A percentile compares a stretch with the other conserved stretches of the same genome.
These are phyloP conservation scores for Argyrosomus regius DNA, from an alignment of 2,797 vertebrate genomes.

Conservation along the genomic window DNA sequence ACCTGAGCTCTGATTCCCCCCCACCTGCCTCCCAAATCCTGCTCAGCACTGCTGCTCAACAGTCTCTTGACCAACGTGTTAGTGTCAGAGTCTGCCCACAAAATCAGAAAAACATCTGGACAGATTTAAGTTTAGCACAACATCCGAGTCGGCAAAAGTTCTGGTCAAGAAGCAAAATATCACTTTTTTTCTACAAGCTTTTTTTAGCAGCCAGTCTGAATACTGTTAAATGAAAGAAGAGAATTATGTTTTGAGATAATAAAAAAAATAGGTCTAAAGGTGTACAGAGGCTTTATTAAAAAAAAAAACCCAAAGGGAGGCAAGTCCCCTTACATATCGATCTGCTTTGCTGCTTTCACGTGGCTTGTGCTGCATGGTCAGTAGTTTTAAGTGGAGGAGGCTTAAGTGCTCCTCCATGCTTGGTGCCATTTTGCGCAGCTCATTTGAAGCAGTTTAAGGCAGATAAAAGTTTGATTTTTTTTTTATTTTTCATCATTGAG, in stretches of 20 bases:
- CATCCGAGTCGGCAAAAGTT: neutral
- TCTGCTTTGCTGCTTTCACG: constrained; percentile 45
- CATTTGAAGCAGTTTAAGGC: constrained; percentile 27
- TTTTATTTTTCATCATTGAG: constrained; percentile 23
- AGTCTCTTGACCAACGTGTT: constrained; percentile 9
- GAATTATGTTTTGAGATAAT: constrained; percentile 49
- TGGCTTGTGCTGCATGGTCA: constrained; percentile 41
- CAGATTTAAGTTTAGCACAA: constrained; percentile 13
- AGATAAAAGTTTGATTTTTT: constrained; percentile 18
- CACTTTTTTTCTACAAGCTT: constrained; percentile 31
- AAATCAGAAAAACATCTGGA: neutral
- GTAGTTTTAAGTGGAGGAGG: constrained; percentile 21
- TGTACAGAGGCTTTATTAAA: constrained; percentile 62
- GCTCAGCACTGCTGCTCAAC: constrained; percentile 31
- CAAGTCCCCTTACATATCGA: constrained; percentile 49
- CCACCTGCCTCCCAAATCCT: neutral
- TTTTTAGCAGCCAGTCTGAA: constrained; percentile 41
- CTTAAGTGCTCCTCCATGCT: constrained; percentile 17
- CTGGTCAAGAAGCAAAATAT: constrained; percentile 8
- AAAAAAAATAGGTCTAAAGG: constrained; percentile 10
- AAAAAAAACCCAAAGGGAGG: constrained; percentile 50
- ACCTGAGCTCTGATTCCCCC: constrained; percentile 5
- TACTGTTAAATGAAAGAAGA: constrained; percentile 35
- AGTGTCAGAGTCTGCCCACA: constrained; percentile 6
- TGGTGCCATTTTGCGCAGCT: constrained; percentile 44